Evolutionary conservation across 1,140 invertebrate genomes (phyloP).

Genomic region (Drosophila equinoxialis): DNA sequence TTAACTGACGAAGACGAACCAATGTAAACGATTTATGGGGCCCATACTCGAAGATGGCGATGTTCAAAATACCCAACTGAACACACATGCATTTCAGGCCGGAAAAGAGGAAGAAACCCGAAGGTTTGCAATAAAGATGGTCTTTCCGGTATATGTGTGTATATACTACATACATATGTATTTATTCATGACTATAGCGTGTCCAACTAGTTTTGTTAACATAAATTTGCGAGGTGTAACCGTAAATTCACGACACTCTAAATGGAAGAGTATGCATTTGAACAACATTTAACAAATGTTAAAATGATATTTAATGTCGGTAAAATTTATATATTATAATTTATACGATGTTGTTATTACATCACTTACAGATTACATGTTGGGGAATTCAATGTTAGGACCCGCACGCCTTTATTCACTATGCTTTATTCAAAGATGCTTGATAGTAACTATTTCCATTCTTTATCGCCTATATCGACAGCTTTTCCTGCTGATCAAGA

Average conservation of each 20-base stretch:
- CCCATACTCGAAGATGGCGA: slow-evolving; percentile 67
- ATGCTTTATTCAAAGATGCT: too few species aligned
- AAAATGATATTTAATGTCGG: too few species aligned
- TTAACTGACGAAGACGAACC: slow-evolving; percentile 81
- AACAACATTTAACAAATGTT: too few species aligned
- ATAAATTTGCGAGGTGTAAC: background rate
- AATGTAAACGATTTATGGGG: slow-evolving; percentile 76
- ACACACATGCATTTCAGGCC: slow-evolving; percentile 18
- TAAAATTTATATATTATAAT: too few species aligned
- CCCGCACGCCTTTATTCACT: too few species aligned
- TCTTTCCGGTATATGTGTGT: slow-evolving; percentile 42
- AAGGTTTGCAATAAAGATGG: slow-evolving; percentile 44
- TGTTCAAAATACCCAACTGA: slow-evolving; percentile 22
- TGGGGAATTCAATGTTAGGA: too few species aligned
- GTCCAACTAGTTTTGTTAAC: background rate
- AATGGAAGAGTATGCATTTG: background rate
- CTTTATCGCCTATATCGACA: too few species aligned
- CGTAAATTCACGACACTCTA: background rate
- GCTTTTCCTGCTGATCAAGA: too few species aligned
- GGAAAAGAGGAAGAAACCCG: background rate
- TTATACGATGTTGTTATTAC: too few species aligned
- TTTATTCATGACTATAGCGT: background rate
- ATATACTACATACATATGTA: background rate
- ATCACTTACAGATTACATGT: too few species aligned
- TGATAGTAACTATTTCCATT: too few species aligned